Conservation (phyloP, 2,797 vertebrate species). For the Eospalax fontanierii region DNA sequence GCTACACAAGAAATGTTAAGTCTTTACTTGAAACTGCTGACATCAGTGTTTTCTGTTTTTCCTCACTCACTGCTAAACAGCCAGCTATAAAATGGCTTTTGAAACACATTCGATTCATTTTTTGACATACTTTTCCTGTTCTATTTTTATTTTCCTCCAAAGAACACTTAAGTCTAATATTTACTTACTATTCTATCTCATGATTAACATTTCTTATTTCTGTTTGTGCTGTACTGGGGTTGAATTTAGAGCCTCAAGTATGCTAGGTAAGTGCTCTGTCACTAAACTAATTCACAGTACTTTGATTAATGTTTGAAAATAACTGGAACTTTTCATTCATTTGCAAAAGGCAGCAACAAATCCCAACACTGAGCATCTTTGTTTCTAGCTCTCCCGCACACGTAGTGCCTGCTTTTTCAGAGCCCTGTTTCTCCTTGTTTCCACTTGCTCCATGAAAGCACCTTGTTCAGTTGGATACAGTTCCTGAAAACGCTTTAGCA, state of each 20-base stretch:
- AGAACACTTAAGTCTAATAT: neutral
- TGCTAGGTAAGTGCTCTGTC: neutral
- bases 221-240: no score
- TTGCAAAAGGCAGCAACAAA: neutral
- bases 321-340: neutral
- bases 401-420: neutral
- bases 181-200: neutral
- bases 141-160: neutral
- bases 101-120: neutral
- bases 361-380: neutral
- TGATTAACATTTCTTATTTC: neutral
- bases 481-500: neutral
- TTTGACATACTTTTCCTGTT: neutral
- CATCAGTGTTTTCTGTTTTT: neutral
- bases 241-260: neutral
- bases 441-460: neutral
- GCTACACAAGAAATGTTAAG: neutral
- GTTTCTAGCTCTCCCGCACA: neutral
- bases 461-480: neutral
- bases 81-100: neutral
- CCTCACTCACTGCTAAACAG: neutral
- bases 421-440: neutral
- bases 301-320: conserved; percentile 34
- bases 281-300: neutral
- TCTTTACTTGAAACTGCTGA: neutral